Base-by-base conservation (phyloP, 2,113 vertebrate species). In the Microtus richardsoni region DNA sequence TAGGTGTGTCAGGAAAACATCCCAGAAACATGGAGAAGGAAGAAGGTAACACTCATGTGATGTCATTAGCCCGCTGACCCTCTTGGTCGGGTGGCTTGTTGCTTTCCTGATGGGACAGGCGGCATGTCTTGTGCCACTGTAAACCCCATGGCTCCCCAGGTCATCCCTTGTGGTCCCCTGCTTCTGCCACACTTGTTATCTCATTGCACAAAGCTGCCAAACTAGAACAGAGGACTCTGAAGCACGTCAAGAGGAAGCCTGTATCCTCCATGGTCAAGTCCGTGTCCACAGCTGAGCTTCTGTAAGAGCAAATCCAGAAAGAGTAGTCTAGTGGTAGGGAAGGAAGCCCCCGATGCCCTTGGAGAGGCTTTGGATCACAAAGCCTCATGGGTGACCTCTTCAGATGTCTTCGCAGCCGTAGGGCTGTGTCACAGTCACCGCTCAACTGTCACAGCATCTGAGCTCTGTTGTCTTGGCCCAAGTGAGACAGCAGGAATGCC, bases 41-140 rank as follows among this genome's bases (percentile, higher is more conserved):
- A 19, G 24, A 10, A 2, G 16, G 2, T 2, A 5, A 0, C 10
- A 22, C 28, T 12, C 0, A 0, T 2, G 22, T 14, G 71, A 14
- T 2, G 13, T 19, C 54, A 7, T 13, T 3, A 8, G 75, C 24
- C 17, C 28, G 2, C 33, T 7, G 1, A 5, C 24, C 64, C 39
- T 4, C 66, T 26, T 39, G 0, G 4, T 13, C 17, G 0, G 1
- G 8, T 21, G 5, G 1, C 52, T 22, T 0, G 30, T 5, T 0
- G 47, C 33, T 3, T 22, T n/a, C 44, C 33, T 0, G 16, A 3
- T 1, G 0, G 19, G 52, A 6, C 49, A 0, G 19, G 30, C 0
- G 24, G 54, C 14, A 4, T 36, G 4, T 2, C 5, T 26, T 8
- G 11, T 6, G 44, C 12, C 71, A 19, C 3, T 2, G 7, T 17